These are phyloP conservation scores for Burhinus bistriatus DNA, from an alignment of 2,113 vertebrate species.

Conservation along the genomic window DNA sequence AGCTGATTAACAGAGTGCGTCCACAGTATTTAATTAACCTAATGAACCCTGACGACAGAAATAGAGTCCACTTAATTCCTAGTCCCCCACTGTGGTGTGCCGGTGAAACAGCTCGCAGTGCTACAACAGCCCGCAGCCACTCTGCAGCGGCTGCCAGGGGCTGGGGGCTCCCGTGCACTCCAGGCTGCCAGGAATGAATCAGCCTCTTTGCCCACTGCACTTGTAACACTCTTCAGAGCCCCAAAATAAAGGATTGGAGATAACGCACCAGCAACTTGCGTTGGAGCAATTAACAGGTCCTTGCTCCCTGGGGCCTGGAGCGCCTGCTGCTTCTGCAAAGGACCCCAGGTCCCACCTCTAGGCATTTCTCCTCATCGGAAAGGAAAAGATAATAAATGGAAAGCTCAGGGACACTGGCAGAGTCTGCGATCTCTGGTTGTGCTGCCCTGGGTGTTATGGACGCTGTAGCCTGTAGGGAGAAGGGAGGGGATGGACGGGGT, in stretches of 20 bases:
- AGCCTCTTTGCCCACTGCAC: background rate
- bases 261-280: rapidly evolving
- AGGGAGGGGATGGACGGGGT: rapidly evolving
- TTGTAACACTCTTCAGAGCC: background rate
- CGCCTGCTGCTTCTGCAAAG: background rate
- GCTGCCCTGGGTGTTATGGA: background rate
- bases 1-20: conserved; percentile 9
- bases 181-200: rapidly evolving
- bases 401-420: background rate
- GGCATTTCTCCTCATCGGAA: background rate
- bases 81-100: rapidly evolving
- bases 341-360: background rate
- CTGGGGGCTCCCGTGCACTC: background rate
- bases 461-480: rapidly evolving
- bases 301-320: rapidly evolving
- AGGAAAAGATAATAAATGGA: background rate
- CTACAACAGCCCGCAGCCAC: rapidly evolving
- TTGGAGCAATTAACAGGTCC: background rate
- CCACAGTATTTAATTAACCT: conserved; percentile 54
- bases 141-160: rapidly evolving
- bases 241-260: background rate
- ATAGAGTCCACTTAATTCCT: conserved; percentile 22
- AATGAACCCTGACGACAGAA: conserved; percentile 37
- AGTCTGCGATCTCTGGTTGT: background rate
- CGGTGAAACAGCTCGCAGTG: background rate